Evolutionary conservation across 2,113 vertebrate species (phyloP), one percentile per base, ranked within the genome.

Genomic region (Lynx canadensis): DNA sequence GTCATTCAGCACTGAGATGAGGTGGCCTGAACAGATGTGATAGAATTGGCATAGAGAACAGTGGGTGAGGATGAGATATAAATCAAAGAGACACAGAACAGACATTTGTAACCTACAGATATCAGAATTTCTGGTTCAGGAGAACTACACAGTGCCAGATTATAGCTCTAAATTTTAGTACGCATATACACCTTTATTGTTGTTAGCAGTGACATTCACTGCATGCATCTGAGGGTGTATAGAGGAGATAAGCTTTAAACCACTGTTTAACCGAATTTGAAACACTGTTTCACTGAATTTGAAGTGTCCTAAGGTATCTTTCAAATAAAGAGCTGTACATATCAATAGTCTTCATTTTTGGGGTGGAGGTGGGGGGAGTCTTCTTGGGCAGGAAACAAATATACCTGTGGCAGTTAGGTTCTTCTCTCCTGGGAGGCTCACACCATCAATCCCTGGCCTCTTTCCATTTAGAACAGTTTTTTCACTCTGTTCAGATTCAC

Each of bases 1-100:
- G 41, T 27, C 31, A 65, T 50, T 76, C 16, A 48, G 29, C 27
- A 57, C 1, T 41, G 41, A 52, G 19, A 19, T 6, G 15, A 89
- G 7, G 23, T 29, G 25, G 0, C 29, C 19, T 52, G 31, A 50
- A 19, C 3, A 71, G 25, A 0, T 68, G 3, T 31, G 7, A 45
- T 73, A 27, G 4, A 83, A 73, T 1, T 80, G 48, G 16, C 31
- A 12, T 33, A 52, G 11, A 84, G 23, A 96, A 88, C 6, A 74
- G 55, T 79, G 7, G 12, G 12, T 12, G 16, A 29, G 27, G 8
- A 31, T 94, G 23, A 69, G 16, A 65, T 48, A 16, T 9, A 41
- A 9, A 73, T 48, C 10, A 31, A 92, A 69, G 19, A 55, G 80
- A 73, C 41, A 78, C 18, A 69, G n/a, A 80, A 21, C 11, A 84